Conservation (phyloP, 2,797 vertebrate species). For the Mastacembelus armatus region DNA sequence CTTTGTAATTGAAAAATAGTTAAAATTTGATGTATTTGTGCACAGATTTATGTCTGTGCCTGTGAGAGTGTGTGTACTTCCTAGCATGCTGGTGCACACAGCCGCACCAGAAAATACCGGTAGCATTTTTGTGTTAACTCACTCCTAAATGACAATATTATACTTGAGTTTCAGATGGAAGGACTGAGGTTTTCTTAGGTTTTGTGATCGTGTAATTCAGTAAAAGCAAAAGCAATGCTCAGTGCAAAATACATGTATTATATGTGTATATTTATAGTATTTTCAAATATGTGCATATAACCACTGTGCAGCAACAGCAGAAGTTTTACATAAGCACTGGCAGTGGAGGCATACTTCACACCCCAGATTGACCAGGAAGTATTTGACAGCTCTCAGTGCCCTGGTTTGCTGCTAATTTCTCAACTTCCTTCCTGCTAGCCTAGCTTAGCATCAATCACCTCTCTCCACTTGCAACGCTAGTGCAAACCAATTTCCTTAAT, state of each 20-base stretch:
- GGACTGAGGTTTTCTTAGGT: slow-evolving; percentile 12
- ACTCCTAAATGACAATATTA: slow-evolving; percentile 45
- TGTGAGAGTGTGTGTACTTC: slow-evolving; percentile 17
- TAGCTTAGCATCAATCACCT: slow-evolving; percentile 84
- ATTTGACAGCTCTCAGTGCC: slow-evolving; percentile 83
- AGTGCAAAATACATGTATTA: slow-evolving; percentile 3
- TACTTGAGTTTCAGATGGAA: slow-evolving; percentile 19
- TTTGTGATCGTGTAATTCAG: slow-evolving; percentile 12
- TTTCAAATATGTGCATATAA: neutral
- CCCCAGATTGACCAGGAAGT: slow-evolving; percentile 84
- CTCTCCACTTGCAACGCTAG: slow-evolving; percentile 66
- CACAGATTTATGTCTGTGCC: neutral
- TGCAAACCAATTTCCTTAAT: slow-evolving; percentile 84
- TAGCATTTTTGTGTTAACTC: slow-evolving; percentile 18
- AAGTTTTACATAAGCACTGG: slow-evolving; percentile 53
- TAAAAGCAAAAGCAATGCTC: slow-evolving; percentile 8
- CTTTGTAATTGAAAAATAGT: slow-evolving; percentile 34
- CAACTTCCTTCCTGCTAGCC: slow-evolving; percentile 83
- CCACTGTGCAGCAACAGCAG: slow-evolving; percentile 7
- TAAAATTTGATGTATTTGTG: neutral
- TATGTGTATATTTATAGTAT: neutral
- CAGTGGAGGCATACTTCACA: slow-evolving; percentile 78
- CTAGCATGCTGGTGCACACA: slow-evolving; percentile 41
- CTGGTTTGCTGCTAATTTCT: slow-evolving; percentile 78
- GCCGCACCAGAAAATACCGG: too few species aligned